phyloP scores from a whole-genome alignment of 2,113 vertebrate genomes.

The Epinephelus moara region DNA sequence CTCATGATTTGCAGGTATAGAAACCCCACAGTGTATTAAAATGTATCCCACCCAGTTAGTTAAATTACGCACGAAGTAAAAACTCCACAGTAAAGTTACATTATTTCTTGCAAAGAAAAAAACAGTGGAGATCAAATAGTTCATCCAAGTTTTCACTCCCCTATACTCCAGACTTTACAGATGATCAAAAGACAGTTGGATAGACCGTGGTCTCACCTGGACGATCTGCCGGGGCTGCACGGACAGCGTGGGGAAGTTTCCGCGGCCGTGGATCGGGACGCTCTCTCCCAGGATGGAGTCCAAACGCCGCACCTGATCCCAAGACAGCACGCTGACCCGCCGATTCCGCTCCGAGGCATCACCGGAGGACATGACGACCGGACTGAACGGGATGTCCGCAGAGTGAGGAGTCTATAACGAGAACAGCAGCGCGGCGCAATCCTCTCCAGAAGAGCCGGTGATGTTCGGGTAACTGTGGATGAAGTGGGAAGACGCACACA shows the following conservation, averaged over 20 bases:
- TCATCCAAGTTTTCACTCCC: not conserved
- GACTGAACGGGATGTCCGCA: slow-evolving; percentile 31
- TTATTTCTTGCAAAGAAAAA: not conserved
- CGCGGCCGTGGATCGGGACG: slow-evolving; percentile 95
- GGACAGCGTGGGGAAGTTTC: slow-evolving; percentile 95
- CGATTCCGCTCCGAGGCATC: slow-evolving; percentile 81
- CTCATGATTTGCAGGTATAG: not conserved
- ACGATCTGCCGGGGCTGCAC: slow-evolving; percentile 92
- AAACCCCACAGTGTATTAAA: not conserved
- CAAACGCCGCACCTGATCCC: slow-evolving; percentile 93
- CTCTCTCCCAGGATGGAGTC: slow-evolving; percentile 92
- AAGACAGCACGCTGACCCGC: slow-evolving; percentile 90
- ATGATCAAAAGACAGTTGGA: not conserved
- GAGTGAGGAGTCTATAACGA: not conserved
- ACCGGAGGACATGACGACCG: slow-evolving; percentile 79
- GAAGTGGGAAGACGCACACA: not conserved
- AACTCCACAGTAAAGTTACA: not conserved
- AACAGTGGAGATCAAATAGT: not conserved
- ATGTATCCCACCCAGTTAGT: not conserved
- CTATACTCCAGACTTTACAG: not conserved
- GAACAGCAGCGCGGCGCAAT: slow-evolving; percentile 7
- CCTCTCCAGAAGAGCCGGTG: slow-evolving; percentile 8
- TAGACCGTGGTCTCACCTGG: slow-evolving; percentile 84
- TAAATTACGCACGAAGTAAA: not conserved
- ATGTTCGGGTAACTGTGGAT: not conserved